Evolutionary conservation across 1,140 invertebrate species (phyloP), one percentile per base, ranked within the genome.

Genomic region (Globodera rostochiensis): DNA sequence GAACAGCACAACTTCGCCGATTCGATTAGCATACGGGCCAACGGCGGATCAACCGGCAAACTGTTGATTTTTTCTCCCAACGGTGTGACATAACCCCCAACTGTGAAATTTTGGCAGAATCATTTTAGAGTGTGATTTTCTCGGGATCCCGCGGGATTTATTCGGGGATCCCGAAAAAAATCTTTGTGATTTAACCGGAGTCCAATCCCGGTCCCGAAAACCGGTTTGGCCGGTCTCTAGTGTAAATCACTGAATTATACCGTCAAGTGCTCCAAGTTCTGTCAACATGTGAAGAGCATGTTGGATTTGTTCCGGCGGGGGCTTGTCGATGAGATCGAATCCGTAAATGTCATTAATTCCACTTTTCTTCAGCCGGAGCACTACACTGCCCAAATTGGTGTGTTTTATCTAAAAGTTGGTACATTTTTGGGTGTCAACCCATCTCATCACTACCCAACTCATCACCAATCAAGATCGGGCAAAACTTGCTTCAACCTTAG

Each of bases 51-150:
- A 8, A 99, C 91, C 0, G 98, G 98, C 89, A 99, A 98, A 91
- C 99, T 97, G 0, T 97, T 97, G 97, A 99, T 99, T 82, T 99
- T 94, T 1, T 96, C 95, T n/a, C 96, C 96, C 67, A 97, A 91
- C 90, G 97, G 95, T 0, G 96, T 97, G 70, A 98, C 91, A 90
- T 97, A 96, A 73, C 96, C 91, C 94, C 83, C 76, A 70, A 53
- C 7, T 53, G 50, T 53, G 50, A 67, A 80, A 36, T 36, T 36
- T 36, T 3, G 36, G 36, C 36, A 3, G 2, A 36, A 36, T 36
- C 36, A 36, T 36, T 36, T n/a, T n/a, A n/a, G n/a, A n/a, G n/a
- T n/a, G n/a, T n/a, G n/a, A n/a, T n/a, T n/a, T n/a, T n/a, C n/a
- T n/a, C n/a, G n/a, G n/a, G n/a, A n/a, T n/a, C n/a, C n/a, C n/a